Percentiles rank a stretch among this genome's conserved stretches.
Conservation (phyloP, 2,888 invertebrate genomes). For the Linyphia triangularis region DNA sequence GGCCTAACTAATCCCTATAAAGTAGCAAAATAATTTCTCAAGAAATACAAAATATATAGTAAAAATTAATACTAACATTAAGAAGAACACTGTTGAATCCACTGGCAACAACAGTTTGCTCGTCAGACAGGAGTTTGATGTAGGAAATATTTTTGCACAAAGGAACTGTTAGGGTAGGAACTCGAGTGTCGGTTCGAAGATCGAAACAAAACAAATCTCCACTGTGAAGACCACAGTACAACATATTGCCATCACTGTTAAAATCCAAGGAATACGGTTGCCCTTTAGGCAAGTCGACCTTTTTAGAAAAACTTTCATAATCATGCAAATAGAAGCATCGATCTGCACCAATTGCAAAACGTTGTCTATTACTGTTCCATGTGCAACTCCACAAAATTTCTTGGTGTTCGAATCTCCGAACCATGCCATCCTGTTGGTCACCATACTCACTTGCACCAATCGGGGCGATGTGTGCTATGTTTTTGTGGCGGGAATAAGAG, state of each 20-base stretch:
- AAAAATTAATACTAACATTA: conserved; percentile 43
- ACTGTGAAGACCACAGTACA: conserved; percentile 54
- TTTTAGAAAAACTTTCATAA: conserved; percentile 54
- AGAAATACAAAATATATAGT: background rate
- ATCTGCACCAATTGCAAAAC: conserved; percentile 55
- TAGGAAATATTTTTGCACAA: conserved; percentile 54
- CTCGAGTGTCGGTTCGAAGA: conserved; percentile 27
- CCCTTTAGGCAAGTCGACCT: conserved; percentile 40
- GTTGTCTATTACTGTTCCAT: conserved; percentile 26
- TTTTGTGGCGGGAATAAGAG: conserved; percentile 57
- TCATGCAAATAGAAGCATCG: conserved; percentile 57
- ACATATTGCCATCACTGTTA: conserved; percentile 39
- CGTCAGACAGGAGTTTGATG: conserved; percentile 55
- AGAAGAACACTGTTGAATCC: conserved; percentile 57
- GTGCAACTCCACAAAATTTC: conserved; percentile 59
- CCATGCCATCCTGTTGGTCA: conserved; percentile 52
- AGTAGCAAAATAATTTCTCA: too few relatives aligned
- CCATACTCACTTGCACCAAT: conserved; percentile 35
- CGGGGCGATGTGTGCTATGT: conserved; percentile 50
- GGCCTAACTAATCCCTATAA: too few relatives aligned
- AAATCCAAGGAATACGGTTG: conserved; percentile 61
- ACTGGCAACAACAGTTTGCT: conserved; percentile 40
- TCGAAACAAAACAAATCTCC: conserved; percentile 49
- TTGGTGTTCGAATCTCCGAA: conserved; percentile 53
- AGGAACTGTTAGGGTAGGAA: conserved; percentile 40